Evolutionary conservation across 35 echinoderm and acorn worm genomes (phyloP).

Genomic region (Apostichopus parvimensis): DNA sequence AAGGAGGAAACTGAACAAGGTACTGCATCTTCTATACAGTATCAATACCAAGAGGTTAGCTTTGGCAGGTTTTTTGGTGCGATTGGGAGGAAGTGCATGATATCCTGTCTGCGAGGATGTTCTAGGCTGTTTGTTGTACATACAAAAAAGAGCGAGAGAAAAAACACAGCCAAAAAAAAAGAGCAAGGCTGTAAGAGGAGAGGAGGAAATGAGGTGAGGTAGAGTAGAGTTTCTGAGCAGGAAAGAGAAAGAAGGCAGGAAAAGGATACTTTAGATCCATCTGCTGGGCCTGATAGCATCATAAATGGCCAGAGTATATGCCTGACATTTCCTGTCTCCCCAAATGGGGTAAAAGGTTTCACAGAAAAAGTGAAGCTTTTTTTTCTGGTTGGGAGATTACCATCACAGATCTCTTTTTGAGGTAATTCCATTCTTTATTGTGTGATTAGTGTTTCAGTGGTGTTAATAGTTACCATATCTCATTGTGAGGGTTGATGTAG

Average conservation of each 20-base stretch:
- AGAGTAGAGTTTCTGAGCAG: conserved; percentile 49
- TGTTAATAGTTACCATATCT: background rate
- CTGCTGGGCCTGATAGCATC: conserved; percentile 51
- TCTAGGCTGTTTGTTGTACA: background rate
- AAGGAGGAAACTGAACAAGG: conserved; percentile 36
- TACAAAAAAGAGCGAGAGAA: background rate
- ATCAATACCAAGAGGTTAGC: conserved; percentile 27
- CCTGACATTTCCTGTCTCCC: conserved; percentile 34
- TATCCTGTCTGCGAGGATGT: conserved; percentile 46
- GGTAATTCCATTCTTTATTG: conserved; percentile 1
- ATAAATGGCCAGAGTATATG: conserved; percentile 44
- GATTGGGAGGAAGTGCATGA: conserved; percentile 30
- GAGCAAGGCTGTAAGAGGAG: conserved; percentile 47
- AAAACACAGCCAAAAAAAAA: background rate
- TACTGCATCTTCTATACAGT: conserved; percentile 21
- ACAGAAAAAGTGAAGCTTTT: conserved; percentile 1
- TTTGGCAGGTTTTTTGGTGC: conserved; percentile 9
- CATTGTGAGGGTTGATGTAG: background rate
- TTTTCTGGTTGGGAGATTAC: background rate
- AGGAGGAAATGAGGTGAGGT: conserved; percentile 50
- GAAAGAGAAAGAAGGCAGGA: conserved; percentile 41
- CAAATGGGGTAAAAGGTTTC: conserved; percentile 47
- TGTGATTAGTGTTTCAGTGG: background rate
- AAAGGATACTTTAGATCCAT: conserved; percentile 55
- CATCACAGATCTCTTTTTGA: conserved; percentile 2